Conservation (phyloP, 2,113 vertebrate species). For the Setophaga coronata region DNA sequence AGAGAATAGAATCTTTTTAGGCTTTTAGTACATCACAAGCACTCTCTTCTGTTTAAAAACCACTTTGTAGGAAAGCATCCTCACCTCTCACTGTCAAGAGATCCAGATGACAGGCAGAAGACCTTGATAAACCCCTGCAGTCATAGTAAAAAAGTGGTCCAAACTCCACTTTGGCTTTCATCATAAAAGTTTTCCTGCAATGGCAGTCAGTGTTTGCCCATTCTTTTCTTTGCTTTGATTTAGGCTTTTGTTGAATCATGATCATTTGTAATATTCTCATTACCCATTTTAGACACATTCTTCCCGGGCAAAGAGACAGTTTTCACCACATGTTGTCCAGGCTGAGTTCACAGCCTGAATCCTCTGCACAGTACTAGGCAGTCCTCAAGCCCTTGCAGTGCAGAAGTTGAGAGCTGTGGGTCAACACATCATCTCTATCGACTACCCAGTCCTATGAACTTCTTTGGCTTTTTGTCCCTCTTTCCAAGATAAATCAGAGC, state of each 20-base stretch:
- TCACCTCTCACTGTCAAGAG: not conserved
- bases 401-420: not conserved
- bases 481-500: not conserved
- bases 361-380: not conserved
- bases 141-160: not conserved
- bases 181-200: not conserved
- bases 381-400: not conserved
- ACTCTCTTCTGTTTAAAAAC: not conserved
- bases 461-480: not conserved
- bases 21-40: not conserved
- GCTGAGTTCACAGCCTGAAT: not conserved
- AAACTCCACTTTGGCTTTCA: not conserved
- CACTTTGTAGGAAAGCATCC: not conserved
- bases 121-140: not conserved
- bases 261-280: not conserved
- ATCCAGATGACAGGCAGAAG: not conserved
- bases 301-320: not conserved
- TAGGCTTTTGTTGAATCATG: not conserved
- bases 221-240: not conserved
- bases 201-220: not conserved
- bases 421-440: not conserved
- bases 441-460: not conserved
- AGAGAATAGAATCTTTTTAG: not conserved
- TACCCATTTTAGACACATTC: not conserved
- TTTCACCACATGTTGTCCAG: not conserved